A percentile compares a stretch with the other conserved stretches of the same genome.
Conservation (phyloP, 2,888 invertebrate species). For the Dasypogon diadema region DNA sequence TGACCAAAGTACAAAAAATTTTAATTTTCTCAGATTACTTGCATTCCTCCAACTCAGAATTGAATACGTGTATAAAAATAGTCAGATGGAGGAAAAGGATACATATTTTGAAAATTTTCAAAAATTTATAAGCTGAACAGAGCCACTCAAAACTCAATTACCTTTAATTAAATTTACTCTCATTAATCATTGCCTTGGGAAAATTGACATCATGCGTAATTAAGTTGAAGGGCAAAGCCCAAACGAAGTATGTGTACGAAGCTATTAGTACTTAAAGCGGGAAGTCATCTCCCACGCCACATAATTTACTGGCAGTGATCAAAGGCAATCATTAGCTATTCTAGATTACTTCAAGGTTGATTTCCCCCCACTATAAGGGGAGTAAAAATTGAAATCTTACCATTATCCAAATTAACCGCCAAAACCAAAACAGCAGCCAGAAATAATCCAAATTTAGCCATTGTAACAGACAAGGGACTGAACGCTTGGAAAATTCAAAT, state of each 20-base stretch:
- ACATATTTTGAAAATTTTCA: too few species aligned
- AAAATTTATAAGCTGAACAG: too few species aligned
- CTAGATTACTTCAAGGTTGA: too few species aligned
- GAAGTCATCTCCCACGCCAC: neutral
- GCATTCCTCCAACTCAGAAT: too few species aligned
- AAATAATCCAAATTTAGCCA: slow-evolving; percentile 55
- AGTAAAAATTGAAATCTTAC: slow-evolving; percentile 33
- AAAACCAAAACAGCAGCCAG: slow-evolving; percentile 47
- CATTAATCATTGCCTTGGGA: neutral
- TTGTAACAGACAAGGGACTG: slow-evolving; percentile 3
- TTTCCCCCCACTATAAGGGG: neutral
- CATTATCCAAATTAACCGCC: slow-evolving; percentile 54
- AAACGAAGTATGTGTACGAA: neutral
- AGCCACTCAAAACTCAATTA: too few species aligned
- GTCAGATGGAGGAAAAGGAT: too few species aligned
- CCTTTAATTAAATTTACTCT: too few species aligned
- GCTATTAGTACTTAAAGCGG: neutral
- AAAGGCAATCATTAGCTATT: neutral
- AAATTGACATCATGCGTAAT: neutral
- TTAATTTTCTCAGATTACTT: too few species aligned
- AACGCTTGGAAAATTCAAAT: neutral
- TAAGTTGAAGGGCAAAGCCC: neutral
- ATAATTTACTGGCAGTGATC: neutral
- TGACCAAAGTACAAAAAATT: too few species aligned
- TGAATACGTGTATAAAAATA: too few species aligned